Evolutionary conservation across 1,140 invertebrate genomes (phyloP).

Genomic region (Drosophila erecta): DNA sequence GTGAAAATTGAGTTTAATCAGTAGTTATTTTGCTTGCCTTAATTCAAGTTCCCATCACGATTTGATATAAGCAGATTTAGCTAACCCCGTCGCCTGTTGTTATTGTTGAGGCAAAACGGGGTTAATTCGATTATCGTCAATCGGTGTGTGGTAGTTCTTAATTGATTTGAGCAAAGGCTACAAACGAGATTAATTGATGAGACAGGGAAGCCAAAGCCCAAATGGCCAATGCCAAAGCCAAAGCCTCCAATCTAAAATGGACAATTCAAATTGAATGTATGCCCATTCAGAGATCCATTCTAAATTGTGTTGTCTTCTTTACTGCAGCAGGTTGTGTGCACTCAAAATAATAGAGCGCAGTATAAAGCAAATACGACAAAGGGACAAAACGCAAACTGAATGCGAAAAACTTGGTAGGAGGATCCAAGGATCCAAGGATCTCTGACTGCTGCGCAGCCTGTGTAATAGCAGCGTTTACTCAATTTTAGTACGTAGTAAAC

Average conservation of each 20-base stretch:
- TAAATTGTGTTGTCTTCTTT: constrained; percentile 62
- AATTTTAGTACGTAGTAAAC: constrained; percentile 81
- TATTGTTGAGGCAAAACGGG: constrained; percentile 32
- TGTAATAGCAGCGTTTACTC: constrained; percentile 80
- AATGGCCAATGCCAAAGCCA: constrained; percentile 17
- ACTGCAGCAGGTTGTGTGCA: constrained; percentile 68
- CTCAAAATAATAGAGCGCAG: constrained; percentile 74
- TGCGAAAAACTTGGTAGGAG: neutral
- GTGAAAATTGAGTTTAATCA: neutral
- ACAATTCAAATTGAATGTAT: constrained; percentile 51
- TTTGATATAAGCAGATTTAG: constrained; percentile 6
- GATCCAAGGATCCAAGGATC: constrained; percentile 12
- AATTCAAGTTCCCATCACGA: neutral
- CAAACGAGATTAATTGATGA: constrained; percentile 70
- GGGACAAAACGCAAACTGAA: constrained; percentile 18
- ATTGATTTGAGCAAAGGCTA: constrained; percentile 66
- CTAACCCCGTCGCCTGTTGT: neutral
- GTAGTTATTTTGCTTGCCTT: neutral
- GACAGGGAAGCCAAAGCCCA: constrained; percentile 28
- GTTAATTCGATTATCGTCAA: constrained; percentile 68
- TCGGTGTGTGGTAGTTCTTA: constrained; percentile 35
- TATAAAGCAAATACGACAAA: constrained; percentile 43
- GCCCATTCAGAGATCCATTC: constrained; percentile 13
- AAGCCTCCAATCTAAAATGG: constrained; percentile 16
- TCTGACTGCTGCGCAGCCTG: constrained; percentile 64